A percentile compares a stretch with the other conserved stretches of the same genome.
These are phyloP conservation scores for Copidosoma aretas DNA, from an alignment of 2,888 invertebrate species.

Conservation along the genomic window DNA sequence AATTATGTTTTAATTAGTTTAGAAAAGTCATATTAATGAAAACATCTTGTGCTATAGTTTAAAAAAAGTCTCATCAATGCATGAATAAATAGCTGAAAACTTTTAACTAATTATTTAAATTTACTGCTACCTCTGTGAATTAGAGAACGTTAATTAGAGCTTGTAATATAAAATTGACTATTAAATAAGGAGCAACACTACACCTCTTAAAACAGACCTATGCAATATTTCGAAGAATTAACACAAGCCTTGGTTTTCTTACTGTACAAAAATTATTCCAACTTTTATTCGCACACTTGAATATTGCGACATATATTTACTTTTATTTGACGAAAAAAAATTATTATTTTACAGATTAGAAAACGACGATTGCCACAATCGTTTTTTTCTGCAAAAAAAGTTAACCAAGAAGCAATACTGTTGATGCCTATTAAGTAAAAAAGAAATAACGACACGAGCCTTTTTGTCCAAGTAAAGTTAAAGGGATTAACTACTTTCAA, in stretches of 20 bases:
- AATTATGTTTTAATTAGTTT: no score
- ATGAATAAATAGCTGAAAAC: no score
- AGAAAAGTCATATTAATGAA: no score
- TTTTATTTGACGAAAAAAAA: constrained; percentile 11
- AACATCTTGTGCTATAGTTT: no score
- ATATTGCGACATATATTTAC: no score
- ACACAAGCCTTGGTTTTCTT: constrained; percentile 24
- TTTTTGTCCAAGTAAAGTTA: constrained; percentile 21
- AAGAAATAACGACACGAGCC: constrained; percentile 32
- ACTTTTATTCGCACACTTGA: not conserved
- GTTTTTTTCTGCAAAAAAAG: constrained; percentile 37
- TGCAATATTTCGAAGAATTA: constrained; percentile 50
- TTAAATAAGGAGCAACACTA: no score
- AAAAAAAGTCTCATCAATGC: no score
- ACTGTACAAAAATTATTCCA: not conserved
- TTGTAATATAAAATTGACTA: no score
- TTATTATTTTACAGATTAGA: constrained; percentile 20
- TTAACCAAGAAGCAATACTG: constrained; percentile 60
- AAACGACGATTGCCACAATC: constrained; percentile 10
- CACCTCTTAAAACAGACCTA: no score
- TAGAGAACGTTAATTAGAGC: no score
- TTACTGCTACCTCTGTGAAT: no score
- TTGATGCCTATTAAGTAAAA: constrained; percentile 55
- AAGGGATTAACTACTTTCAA: constrained; percentile 10
- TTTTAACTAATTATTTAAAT: no score